Evolutionary conservation across 2,113 vertebrate genomes (phyloP).

Genomic region (Columba livia): DNA sequence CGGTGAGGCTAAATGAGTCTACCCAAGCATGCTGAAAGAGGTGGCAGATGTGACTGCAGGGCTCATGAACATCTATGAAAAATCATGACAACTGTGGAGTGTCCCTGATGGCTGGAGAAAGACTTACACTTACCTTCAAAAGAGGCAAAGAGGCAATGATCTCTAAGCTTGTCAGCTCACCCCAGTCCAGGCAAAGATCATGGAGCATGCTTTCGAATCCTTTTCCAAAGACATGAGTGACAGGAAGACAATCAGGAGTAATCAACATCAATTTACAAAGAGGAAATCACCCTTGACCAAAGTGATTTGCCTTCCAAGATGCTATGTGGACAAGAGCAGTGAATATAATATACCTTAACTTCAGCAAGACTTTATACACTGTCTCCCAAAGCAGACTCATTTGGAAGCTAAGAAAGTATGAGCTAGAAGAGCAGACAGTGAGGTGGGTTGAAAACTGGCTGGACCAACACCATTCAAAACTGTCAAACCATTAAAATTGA

Average conservation of each 20-base stretch:
- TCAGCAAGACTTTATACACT: too few species aligned
- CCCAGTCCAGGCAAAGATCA: background rate
- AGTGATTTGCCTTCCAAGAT: background rate
- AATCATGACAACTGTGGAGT: background rate
- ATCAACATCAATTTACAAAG: background rate
- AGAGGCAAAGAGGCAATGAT: background rate
- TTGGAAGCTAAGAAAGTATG: background rate
- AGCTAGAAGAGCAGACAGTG: background rate
- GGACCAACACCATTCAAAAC: background rate
- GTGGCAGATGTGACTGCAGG: background rate
- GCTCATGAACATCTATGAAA: background rate
- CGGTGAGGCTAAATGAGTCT: background rate
- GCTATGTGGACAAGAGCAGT: fast-evolving
- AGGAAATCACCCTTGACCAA: background rate
- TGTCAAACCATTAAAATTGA: background rate
- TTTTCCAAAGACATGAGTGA: background rate
- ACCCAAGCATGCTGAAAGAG: background rate
- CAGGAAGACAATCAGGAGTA: background rate
- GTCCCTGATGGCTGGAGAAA: background rate
- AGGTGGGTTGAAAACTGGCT: background rate
- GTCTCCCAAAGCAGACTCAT: background rate
- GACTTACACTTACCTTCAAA: background rate
- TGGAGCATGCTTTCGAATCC: background rate
- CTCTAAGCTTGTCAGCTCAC: background rate
- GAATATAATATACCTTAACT: background rate